Base-by-base conservation (phyloP, 1,140 invertebrate species). In the Drosophila serrata region DNA sequence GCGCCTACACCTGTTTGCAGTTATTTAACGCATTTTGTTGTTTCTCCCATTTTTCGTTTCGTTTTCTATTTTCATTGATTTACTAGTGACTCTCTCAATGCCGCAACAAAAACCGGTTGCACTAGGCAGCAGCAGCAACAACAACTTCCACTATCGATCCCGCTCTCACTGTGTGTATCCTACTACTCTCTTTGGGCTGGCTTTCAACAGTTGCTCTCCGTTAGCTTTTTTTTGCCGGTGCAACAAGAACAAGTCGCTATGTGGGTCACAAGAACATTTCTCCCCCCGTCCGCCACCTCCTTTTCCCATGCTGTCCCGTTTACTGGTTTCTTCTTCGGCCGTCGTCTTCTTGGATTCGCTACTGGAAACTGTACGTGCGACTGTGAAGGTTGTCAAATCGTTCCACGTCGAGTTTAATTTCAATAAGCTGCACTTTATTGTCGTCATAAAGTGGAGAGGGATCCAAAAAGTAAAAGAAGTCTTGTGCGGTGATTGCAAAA, bases 1-100 rank as follows among this genome's bases (percentile, higher is more conserved):
- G 33, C 40, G 37, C n/a, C 39, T 79, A 73, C 82, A 87, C 84
- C 76, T 88, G 82, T 80, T 88, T 79, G 75, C 75, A 80, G 82
- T 88, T 87, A 86, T 87, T 86, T 82, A 86, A 86, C 63, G 35
- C 35, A 61, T 60, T 61, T 76, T 61, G 56, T 76, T 58, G 39
- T 76, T 49, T 67, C 35, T 58, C 59, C 27, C 60, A 37, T 48
- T 48, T 57, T 65, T 56, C 49, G 62, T 70, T 86, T 72, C 33
- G 31, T 22, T 73, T 73, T 72, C 69, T 73, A 72, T 87, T 74
- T 78, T 69, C 74, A 78, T 78, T 78, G 75, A 78, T 82, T 76
- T 79, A 62, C 60, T 72, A 58, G 27, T 46, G 75, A 59, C 69
- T 75, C 75, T 79, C 75, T 82, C 75, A 82, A 76, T 86, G 82